Base-by-base conservation (phyloP, 2,113 vertebrate species). In the Brachyhypopomus occidentalis region DNA sequence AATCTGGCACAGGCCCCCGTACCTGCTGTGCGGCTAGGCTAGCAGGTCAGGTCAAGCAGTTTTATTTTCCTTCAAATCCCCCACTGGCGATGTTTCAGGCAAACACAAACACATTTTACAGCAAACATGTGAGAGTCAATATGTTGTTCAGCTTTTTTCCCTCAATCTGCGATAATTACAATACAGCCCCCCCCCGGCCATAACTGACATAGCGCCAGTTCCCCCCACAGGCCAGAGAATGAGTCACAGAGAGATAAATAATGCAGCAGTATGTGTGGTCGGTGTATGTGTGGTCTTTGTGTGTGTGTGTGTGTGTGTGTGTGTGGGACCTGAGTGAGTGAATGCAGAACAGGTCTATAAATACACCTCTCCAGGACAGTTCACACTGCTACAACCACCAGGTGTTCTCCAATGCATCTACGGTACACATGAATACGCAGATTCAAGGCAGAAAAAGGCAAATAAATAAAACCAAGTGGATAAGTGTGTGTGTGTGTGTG, bases 221-320 rank as follows among this genome's bases (percentile, higher is more conserved):
- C 86, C 88, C 87, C 83, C 89, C 87, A 91, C 86, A 27, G 89
- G 89, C 86, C 85, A 48, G 89, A 90, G 91, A 91, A 92, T 92
- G 89, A 93, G 91, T 94, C 91, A 94, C 92, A 91, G 91, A 90
- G 75, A 92, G 88, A 94, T 93, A 89, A 92, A 94, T 92, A 93
- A 92, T 92, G 86, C 90, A 93, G 92, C 86, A 82, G 72, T 69
- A 14, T 72, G 77, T 60, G 55, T 77, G 58, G 45, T 52, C 45
- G 41, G 41, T 70, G 2, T 67, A 27, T 81, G 48, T 78, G 67
- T 81, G 75, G 41, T 41, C 41, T 41, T 9, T 48, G 45, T 45
- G 67, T 22, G 77, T 67, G 79, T 19, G 67, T 63, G 56, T 23
- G 55, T 79, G 48, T 25, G 52, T 74, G 79, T 20, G 71, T 79